A percentile compares a stretch with the other conserved stretches of the same genome.
Evolutionary conservation across 1,140 invertebrate species (phyloP).

Genomic region (Stratiolaelaps scimitus): DNA sequence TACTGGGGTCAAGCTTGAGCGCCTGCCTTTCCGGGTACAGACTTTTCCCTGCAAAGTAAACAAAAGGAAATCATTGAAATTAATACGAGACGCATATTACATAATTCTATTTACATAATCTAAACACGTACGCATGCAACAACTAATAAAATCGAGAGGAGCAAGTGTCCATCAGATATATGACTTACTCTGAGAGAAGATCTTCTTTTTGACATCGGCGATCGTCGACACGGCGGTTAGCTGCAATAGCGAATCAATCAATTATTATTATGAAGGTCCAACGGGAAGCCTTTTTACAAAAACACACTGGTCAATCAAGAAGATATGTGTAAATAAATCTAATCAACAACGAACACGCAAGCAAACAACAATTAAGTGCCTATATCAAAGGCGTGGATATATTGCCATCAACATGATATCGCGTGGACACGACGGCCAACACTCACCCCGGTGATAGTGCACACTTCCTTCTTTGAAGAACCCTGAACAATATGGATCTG

Average conservation of each 20-base stretch:
- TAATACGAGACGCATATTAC: background rate
- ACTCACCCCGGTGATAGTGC: conserved; percentile 18
- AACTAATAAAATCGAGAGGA: background rate
- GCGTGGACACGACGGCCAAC: background rate
- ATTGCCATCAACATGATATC: too few relatives aligned
- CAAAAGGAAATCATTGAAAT: conserved; percentile 12
- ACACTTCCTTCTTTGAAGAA: conserved; percentile 23
- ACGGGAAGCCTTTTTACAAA: too few relatives aligned
- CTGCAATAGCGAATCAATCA: conserved; percentile 37
- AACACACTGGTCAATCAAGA: too few relatives aligned
- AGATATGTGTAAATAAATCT: too few relatives aligned
- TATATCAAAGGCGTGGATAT: too few relatives aligned
- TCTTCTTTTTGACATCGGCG: conserved; percentile 58
- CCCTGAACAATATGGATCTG: conserved; percentile 26
- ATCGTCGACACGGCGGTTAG: conserved; percentile 51
- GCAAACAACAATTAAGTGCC: too few relatives aligned
- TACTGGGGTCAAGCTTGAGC: conserved; percentile 59
- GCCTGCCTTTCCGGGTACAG: conserved; percentile 67
- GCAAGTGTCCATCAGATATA: too few relatives aligned
- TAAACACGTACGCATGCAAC: conserved; percentile 27
- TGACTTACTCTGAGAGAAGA: conserved; percentile 45
- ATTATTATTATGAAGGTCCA: too few relatives aligned
- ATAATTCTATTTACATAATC: conserved; percentile 18
- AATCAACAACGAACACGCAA: too few relatives aligned
- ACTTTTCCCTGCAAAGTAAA: conserved; percentile 45